These are phyloP conservation scores for Stichodactyla helianthus DNA, from an alignment of 64 coral and sea anemone genomes.

Conservation along the genomic window DNA sequence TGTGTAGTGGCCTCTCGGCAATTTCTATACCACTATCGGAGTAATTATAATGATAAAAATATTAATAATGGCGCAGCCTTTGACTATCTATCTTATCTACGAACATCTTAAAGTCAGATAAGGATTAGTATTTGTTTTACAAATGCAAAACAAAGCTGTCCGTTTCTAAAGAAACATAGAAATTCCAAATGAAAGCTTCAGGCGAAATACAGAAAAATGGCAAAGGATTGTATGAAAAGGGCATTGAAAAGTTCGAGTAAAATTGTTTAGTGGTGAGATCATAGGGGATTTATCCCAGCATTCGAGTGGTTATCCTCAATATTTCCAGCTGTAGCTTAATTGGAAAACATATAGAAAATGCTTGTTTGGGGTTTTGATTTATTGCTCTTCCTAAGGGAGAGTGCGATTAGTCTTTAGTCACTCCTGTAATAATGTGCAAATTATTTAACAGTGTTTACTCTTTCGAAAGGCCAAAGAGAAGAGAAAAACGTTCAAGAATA, in stretches of 20 bases:
- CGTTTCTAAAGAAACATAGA: not conserved
- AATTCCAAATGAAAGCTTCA: not conserved
- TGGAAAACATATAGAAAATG: no score
- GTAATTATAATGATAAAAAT: conserved; percentile 2
- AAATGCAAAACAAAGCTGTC: not conserved
- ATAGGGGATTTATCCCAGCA: not conserved
- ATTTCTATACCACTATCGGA: not conserved
- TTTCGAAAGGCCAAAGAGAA: no score
- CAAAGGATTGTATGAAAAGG: not conserved
- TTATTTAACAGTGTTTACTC: no score
- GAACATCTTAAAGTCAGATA: not conserved
- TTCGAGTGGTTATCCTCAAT: not conserved
- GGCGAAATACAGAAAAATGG: not conserved
- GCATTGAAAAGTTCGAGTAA: not conserved
- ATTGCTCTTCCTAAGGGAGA: no score
- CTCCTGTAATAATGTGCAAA: no score
- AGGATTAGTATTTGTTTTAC: not conserved
- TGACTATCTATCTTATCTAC: not conserved
- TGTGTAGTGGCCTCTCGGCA: not conserved
- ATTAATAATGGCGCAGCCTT: not conserved
- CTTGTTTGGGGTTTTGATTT: no score
- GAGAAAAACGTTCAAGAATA: no score
- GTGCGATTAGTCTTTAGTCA: no score
- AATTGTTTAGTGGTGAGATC: not conserved
- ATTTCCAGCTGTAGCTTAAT: not conserved